phyloP scores from a whole-genome alignment of 2,113 vertebrate genomes.

The Tachycineta bicolor region DNA sequence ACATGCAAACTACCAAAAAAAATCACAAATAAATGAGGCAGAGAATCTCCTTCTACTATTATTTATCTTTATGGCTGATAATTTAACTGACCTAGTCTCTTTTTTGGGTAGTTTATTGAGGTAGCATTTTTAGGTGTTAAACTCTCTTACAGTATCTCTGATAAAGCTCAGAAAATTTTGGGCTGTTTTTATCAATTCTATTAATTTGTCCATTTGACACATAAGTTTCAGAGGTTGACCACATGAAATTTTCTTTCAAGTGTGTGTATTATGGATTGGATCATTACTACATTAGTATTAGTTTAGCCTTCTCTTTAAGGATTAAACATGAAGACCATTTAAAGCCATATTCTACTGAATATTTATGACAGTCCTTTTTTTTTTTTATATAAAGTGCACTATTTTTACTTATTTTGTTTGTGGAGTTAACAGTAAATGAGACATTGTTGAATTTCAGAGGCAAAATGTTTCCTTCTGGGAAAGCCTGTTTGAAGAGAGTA shows the following conservation, averaged over 20 bases:
- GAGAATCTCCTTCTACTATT: background rate
- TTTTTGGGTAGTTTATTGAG: background rate
- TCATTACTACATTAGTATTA: background rate
- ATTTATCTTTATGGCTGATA: background rate
- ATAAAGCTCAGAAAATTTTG: background rate
- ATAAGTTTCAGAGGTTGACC: background rate
- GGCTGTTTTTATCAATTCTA: background rate
- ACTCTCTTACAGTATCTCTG: background rate
- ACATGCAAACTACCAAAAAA: background rate
- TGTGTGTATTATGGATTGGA: background rate
- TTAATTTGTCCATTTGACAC: background rate
- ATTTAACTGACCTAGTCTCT: background rate
- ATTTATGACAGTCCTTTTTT: background rate
- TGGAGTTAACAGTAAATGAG: background rate
- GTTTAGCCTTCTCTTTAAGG: background rate
- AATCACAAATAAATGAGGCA: background rate
- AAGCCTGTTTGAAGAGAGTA: background rate
- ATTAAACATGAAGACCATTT: background rate
- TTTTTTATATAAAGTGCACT: background rate
- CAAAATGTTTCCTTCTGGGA: background rate
- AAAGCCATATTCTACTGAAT: background rate
- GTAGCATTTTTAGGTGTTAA: background rate
- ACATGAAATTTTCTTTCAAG: background rate
- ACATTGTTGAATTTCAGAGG: background rate
- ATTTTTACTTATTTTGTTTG: background rate